A percentile compares a stretch with the other conserved stretches of the same genome.
Conservation (phyloP, 2,113 vertebrate species). For the Callipepla squamata region DNA sequence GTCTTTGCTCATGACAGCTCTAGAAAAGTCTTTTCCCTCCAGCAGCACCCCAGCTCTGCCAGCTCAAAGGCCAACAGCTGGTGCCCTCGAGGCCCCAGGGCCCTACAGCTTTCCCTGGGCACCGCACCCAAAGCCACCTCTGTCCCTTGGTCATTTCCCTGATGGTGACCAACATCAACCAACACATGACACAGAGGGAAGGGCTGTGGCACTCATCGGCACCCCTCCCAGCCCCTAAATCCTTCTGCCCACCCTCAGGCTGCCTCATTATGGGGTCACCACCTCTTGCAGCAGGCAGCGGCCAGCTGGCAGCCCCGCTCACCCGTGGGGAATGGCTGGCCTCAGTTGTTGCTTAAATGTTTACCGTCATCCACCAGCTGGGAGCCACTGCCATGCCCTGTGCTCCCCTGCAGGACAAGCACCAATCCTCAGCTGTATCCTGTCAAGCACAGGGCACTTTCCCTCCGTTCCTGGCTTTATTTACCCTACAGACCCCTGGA, state of each 20-base stretch:
- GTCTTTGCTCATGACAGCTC: not conserved
- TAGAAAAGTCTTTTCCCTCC: not conserved
- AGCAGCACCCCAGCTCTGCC: accelerated
- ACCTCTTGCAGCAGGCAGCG: accelerated
- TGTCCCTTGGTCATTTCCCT: not conserved
- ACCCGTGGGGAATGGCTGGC: not conserved
- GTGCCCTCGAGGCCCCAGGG: not conserved
- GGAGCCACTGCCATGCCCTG: not conserved
- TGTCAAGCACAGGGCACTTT: accelerated
- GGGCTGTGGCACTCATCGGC: accelerated
- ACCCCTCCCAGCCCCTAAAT: not conserved
- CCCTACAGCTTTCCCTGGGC: not conserved
- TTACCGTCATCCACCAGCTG: not conserved
- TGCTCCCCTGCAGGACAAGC: accelerated
- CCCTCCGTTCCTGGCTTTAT: not conserved
- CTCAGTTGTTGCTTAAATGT: accelerated
- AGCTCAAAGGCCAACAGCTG: not conserved
- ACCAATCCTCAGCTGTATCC: accelerated
- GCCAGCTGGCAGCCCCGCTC: accelerated
- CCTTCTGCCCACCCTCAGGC: not conserved
- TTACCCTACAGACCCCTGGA: accelerated
- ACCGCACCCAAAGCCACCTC: accelerated
- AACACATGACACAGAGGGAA: not conserved
- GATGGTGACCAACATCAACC: accelerated
- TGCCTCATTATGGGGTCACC: accelerated